Evolutionary conservation across 2,797 vertebrate genomes (phyloP), one percentile per base, ranked within the genome.

Genomic region (Megalops cyprinoides): DNA sequence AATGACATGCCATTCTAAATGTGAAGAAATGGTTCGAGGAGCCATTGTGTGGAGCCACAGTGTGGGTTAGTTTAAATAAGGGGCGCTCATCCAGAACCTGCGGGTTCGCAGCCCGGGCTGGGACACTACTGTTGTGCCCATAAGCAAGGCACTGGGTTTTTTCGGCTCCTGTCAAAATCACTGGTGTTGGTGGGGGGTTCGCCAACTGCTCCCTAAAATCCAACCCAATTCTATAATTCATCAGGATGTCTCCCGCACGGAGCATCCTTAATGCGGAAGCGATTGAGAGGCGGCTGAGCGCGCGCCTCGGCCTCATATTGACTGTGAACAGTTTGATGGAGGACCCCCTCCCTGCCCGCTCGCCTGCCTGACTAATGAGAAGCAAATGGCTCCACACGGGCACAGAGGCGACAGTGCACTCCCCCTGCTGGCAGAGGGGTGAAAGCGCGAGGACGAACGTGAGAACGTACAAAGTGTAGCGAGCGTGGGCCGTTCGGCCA

Each of bases 191-290:
- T 20, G 20, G 65, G 37, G 65, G n/a, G 65, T 69, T 69, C 65
- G 34, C 4, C 25, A 48, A 48, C 73, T 42, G 20, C 42, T 51
- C 28, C 46, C 44, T 39, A 34, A 51, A 74, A 49, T 25, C n/a
- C 48, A 31, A 49, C 48, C 46, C n/a, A 14, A 79, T 71, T 82
- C 20, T 67, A 82, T 67, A 76, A 83, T 76, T 83, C 51, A 75
- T 69, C 6, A 69, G 77, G 55, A 23, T 20, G 37, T 31, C 15
- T 65, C 28, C 46, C 18, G 60, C 62, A 7, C 58, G 82, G 83
- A 74, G 88, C 65, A 78, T 86, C 85, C 85, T 79, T 86, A 84
- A 85, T 83, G 53, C 79, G 20, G 7, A 80, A 42, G 65, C 37
- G 34, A 18, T 69, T 18, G 15, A 74, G 78, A 86, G 84, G 0